Conservation (phyloP, 2,888 invertebrate genomes). For the Ptilodon capucinus region DNA sequence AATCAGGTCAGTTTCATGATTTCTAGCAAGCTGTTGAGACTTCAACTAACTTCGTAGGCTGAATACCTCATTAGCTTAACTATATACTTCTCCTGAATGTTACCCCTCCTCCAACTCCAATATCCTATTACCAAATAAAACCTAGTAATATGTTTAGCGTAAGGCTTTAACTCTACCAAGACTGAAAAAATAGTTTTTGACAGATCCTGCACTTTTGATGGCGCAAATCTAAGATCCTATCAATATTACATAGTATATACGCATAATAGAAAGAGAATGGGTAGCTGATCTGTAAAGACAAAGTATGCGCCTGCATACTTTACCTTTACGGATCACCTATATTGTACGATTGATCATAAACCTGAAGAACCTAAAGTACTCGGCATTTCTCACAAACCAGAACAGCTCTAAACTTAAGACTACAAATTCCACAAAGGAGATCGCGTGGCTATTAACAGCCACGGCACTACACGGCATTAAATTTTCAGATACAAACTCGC, state of each 20-base stretch:
- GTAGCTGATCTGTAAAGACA: too few relatives aligned
- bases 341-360: not conserved
- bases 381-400: not conserved
- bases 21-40: not conserved
- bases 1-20: conserved; percentile 89
- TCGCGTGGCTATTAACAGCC: not conserved
- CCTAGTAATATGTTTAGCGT: too few relatives aligned
- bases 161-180: too few relatives aligned
- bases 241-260: too few relatives aligned
- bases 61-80: not conserved
- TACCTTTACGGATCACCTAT: too few relatives aligned
- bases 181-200: too few relatives aligned
- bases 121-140: not conserved
- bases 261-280: too few relatives aligned
- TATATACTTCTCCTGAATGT: not conserved
- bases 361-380: not conserved
- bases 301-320: too few relatives aligned
- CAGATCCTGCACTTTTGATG: too few relatives aligned
- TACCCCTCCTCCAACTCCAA: not conserved
- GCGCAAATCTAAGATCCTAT: too few relatives aligned
- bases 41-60: not conserved
- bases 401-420: not conserved
- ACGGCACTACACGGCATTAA: not conserved
- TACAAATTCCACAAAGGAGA: not conserved
- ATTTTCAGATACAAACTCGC: not conserved